Conservation (phyloP, 2,113 vertebrate species). For the Typhlomys cinereus region DNA sequence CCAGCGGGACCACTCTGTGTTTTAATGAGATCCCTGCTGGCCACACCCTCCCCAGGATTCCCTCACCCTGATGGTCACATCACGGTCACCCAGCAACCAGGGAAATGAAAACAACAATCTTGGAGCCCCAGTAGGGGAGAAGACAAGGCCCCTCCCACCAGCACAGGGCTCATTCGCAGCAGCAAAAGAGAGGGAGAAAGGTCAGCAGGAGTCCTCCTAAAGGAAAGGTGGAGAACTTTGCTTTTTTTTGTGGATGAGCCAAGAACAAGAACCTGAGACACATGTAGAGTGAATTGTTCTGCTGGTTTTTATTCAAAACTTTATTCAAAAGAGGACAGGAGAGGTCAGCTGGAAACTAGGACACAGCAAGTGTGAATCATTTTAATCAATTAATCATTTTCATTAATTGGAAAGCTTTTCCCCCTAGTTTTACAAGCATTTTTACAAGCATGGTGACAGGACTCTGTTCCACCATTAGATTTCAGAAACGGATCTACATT, state of each 20-base stretch:
- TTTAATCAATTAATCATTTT: too few species aligned
- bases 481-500: too few species aligned
- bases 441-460: not conserved
- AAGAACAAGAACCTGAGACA: not conserved
- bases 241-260: not conserved
- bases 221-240: not conserved
- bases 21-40: slow-evolving; percentile 71
- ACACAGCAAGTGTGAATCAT: too few species aligned
- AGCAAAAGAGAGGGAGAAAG: not conserved
- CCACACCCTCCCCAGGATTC: slow-evolving; percentile 45
- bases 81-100: slow-evolving; percentile 58
- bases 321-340: not conserved
- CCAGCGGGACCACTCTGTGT: slow-evolving; percentile 56
- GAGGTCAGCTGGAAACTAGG: not conserved
- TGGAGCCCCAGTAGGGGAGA: slow-evolving; percentile 51
- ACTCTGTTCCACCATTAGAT: not conserved
- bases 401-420: too few species aligned
- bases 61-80: slow-evolving; percentile 51
- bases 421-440: not conserved
- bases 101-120: slow-evolving; percentile 75
- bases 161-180: not conserved
- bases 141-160: not conserved
- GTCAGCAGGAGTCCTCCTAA: not conserved
- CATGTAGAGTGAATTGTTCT: accelerated
- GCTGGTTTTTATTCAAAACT: too few species aligned